phyloP scores from a whole-genome alignment of 2,797 vertebrate genomes.

The Ibycter americanus region DNA sequence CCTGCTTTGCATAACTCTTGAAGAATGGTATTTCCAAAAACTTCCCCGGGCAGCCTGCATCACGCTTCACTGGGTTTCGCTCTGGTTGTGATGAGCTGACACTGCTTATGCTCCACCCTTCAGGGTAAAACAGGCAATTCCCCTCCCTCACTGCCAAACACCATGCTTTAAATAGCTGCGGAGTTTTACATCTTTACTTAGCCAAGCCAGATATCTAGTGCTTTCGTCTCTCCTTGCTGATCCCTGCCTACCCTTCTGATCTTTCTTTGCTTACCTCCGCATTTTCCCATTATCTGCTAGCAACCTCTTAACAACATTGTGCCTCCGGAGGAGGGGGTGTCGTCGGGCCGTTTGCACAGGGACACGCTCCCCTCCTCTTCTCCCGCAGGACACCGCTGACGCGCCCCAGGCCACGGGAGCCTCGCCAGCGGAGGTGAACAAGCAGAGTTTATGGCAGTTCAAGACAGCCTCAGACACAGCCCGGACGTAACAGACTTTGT shows the following conservation, averaged over 20 bases:
- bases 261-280: neutral
- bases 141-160: neutral
- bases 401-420: accelerated
- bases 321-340: neutral
- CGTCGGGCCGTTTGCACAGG: accelerated
- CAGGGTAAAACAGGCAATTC: accelerated
- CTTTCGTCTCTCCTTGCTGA: accelerated
- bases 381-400: neutral
- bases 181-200: neutral
- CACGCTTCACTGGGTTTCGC: accelerated
- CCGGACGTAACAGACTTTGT: neutral
- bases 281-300: neutral
- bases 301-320: accelerated
- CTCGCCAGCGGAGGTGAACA: neutral
- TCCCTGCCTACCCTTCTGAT: neutral
- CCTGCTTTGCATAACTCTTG: neutral
- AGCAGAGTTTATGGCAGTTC: neutral
- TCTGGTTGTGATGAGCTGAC: neutral
- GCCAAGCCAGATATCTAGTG: accelerated
- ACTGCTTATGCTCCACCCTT: accelerated
- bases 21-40: neutral
- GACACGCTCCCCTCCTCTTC: neutral
- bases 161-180: neutral
- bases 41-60: neutral
- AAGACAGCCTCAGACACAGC: neutral